phyloP scores from a whole-genome alignment of 2,888 invertebrate genomes.

The Nematopogon swammerdamellus region DNA sequence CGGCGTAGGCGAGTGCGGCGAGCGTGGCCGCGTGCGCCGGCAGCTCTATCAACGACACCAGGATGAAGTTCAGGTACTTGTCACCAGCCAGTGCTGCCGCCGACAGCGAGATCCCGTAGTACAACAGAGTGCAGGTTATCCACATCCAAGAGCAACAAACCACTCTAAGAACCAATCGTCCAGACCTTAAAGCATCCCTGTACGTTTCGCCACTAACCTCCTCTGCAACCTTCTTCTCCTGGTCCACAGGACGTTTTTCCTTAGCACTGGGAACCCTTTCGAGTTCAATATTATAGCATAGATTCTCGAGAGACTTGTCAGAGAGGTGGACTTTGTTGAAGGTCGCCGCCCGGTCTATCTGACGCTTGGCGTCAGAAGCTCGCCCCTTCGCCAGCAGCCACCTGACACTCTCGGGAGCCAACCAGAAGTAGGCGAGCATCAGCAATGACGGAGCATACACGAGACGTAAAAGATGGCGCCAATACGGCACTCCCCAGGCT shows the following conservation, averaged over 20 bases:
- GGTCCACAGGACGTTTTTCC: background rate
- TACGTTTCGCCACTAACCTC: background rate
- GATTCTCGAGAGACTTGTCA: constrained; percentile 24
- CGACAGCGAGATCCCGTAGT: constrained; percentile 65
- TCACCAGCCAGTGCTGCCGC: constrained; percentile 62
- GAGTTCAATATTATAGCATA: constrained; percentile 17
- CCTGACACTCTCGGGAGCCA: constrained; percentile 70
- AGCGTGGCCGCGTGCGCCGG: constrained; percentile 57
- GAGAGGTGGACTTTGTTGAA: constrained; percentile 57
- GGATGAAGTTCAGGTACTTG: constrained; percentile 63
- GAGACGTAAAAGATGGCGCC: constrained; percentile 63
- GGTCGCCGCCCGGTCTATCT: constrained; percentile 59
- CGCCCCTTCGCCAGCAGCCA: constrained; percentile 69
- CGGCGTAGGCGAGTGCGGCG: constrained; percentile 52
- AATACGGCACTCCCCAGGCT: constrained; percentile 62
- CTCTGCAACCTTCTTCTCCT: background rate
- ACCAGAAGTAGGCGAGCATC: constrained; percentile 63
- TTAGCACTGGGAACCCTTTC: constrained; percentile 2
- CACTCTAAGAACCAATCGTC: constrained; percentile 35
- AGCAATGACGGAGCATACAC: constrained; percentile 66
- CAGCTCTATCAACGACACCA: constrained; percentile 54
- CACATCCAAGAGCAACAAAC: constrained; percentile 61
- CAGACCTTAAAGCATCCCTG: constrained; percentile 29
- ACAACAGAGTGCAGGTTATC: constrained; percentile 65
- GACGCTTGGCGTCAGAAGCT: constrained; percentile 50